phyloP scores from a whole-genome alignment of 64 coral and sea anemone genomes.

The Pocillopora damicornis region DNA sequence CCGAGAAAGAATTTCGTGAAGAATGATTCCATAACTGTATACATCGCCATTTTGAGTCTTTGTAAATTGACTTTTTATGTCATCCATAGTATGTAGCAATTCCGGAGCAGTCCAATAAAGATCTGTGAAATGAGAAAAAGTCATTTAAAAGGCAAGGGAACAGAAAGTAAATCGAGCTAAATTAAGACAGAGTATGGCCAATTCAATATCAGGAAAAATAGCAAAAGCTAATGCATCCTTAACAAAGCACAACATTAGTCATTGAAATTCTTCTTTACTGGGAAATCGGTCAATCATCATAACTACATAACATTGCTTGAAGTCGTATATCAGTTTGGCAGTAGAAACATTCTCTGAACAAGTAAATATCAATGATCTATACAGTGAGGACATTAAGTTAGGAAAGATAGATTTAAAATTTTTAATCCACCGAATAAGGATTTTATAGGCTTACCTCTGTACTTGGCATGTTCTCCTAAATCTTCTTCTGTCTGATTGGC shows the following conservation, averaged over 20 bases:
- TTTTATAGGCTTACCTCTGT: slow-evolving; percentile 42
- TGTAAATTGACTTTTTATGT: not conserved
- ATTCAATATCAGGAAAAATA: too few species aligned
- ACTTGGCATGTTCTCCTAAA: slow-evolving; percentile 44
- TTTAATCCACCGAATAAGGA: not conserved
- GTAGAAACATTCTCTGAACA: too few species aligned
- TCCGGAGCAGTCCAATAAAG: slow-evolving; percentile 82
- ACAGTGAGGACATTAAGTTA: too few species aligned
- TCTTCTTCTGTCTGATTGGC: slow-evolving; percentile 55
- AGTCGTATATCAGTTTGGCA: too few species aligned
- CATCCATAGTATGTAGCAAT: slow-evolving; percentile 1
- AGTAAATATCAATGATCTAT: too few species aligned
- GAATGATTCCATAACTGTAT: slow-evolving; percentile 74
- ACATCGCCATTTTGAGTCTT: slow-evolving; percentile 74
- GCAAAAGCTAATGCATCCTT: too few species aligned
- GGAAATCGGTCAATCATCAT: too few species aligned
- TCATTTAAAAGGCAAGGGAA: not conserved
- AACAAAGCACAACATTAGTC: too few species aligned
- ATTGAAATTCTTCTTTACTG: too few species aligned
- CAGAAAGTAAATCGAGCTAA: not conserved
- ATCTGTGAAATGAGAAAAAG: not conserved
- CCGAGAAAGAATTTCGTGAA: slow-evolving; percentile 58
- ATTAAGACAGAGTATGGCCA: too few species aligned
- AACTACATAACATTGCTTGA: too few species aligned
- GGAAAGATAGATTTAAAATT: too few species aligned